These are phyloP conservation scores for Cantharis nigra DNA, from an alignment of 2,888 invertebrate genomes.

Conservation along the genomic window DNA sequence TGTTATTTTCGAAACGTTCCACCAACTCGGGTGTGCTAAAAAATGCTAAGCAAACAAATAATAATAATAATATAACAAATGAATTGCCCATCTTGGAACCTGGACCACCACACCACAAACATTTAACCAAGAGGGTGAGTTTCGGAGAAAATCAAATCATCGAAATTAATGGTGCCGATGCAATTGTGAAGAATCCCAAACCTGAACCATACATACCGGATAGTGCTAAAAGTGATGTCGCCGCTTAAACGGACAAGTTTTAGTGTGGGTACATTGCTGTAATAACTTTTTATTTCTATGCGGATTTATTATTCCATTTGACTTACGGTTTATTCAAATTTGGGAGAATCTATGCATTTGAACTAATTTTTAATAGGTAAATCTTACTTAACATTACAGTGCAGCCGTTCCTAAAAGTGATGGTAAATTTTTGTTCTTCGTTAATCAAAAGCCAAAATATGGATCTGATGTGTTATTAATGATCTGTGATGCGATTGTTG, in stretches of 20 bases:
- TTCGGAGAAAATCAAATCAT: conserved; percentile 54
- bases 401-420: neutral
- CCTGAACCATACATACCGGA: conserved; percentile 9
- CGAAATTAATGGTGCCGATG: conserved; percentile 45
- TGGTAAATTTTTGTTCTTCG: neutral
- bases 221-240: neutral
- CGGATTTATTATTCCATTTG: neutral
- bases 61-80: neutral
- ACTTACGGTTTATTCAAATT: neutral
- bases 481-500: neutral
- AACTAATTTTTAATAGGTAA: neutral
- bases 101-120: conserved; percentile 6
- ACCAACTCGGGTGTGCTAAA: conserved; percentile 23
- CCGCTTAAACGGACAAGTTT: neutral
- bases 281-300: neutral
- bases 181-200: conserved; percentile 30
- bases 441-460: neutral
- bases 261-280: neutral
- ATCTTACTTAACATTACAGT: neutral
- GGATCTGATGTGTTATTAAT: neutral
- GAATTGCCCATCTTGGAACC: conserved; percentile 18
- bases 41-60: conserved; percentile 9
- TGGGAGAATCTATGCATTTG: neutral
- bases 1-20: conserved; percentile 46
- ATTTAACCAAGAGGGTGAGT: conserved; percentile 48